Evolutionary conservation across 2,797 vertebrate species (phyloP), one percentile per base, ranked within the genome.

Genomic region (Acridotheres tristis): DNA sequence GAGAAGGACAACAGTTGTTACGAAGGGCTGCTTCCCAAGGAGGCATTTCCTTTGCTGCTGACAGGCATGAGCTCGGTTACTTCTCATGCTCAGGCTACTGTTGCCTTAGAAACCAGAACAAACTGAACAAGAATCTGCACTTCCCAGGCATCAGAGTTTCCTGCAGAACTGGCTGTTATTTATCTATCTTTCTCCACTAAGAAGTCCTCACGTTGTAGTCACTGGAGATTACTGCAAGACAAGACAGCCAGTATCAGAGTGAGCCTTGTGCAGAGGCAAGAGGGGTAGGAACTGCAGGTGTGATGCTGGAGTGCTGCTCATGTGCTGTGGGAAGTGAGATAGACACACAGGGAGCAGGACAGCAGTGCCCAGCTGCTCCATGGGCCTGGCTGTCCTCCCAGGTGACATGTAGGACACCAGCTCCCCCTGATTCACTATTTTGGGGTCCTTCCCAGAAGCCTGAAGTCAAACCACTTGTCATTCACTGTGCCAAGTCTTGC

Each of bases 281-380:
- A 55, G 48, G 13, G 6, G 29, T 2, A 61, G 59, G 4, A 40
- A 26, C 47, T 16, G 27, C 20, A 26, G 34, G 45, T 40, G 55
- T 2, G 4, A 27, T 4, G 4, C 32, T 6, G 42, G 25, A 57
- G n/a, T 4, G 17, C 43, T 45, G 81, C 50, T 63, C 0, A 0
- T 29, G 65, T 4, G 16, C 69, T 13, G 53, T 0, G 0, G 43
- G 47, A 67, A 26, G 57, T 0, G 0, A 73, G 40, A 19, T 0
- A 0, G 57, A 29, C 2, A 8, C 48, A 34, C 0, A 1, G 50
- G 4, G 6, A 79, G 62, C 32, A 48, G 77, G 55, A 54, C 1
- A 1, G 5, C 3, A 40, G 36, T 2, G 32, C 13, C 38, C 32
- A 5, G 3, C 6, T 1, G 0, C 43, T 36, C 62, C 59, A 58